Base-by-base conservation (phyloP, 1,140 invertebrate species). In the Bilobella aurantiaca region DNA sequence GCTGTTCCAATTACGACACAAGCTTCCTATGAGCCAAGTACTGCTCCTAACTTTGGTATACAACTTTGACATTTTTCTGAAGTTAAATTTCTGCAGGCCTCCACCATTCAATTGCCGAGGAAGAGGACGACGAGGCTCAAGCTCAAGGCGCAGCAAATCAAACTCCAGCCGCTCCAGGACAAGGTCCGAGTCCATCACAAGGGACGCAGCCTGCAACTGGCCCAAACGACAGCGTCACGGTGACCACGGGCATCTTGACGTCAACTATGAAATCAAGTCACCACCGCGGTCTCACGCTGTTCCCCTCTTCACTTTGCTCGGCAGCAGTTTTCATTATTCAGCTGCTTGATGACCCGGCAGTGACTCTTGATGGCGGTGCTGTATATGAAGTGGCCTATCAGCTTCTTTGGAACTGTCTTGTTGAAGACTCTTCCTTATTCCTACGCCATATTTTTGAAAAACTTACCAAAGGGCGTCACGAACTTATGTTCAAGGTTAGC, bases 391-490 rank as follows among this genome's bases (percentile, higher is more conserved):
- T 91, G 14, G 88, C 91, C 68, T 91, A 93, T 77, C 88, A 91
- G 79, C 89, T 96, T 0, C 95, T 98, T 62, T 98, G 96, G 95
- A 88, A 87, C 69, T 98, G 96, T 78, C 79, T 99, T 34, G 94
- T 98, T 0, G 97, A 99, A 82, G 97, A 99, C 74, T 93, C 94
- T 14, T 90, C 94, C 0, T 78, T 99, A 0, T 99, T 99, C 77
- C 79, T 98, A 28, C 84, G 96, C 31, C 95, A 98, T 75, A 91
- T 99, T 62, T 80, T 99, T 37, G 97, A 99, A 78, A 86, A 95
- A 62, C 77, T 99, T 1, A 99, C 97, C 0, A 82, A 93, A 31
- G 94, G 98, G 71, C 89, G 91, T 73, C 93, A 96, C 79, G 93
- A 97, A 74, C 84, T 93, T 62, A 93, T 98, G 86, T 90, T 98